A percentile compares a stretch with the other conserved stretches of the same genome.
Evolutionary conservation across 2,888 invertebrate species (phyloP).

Genomic region (Tillus elongatus): DNA sequence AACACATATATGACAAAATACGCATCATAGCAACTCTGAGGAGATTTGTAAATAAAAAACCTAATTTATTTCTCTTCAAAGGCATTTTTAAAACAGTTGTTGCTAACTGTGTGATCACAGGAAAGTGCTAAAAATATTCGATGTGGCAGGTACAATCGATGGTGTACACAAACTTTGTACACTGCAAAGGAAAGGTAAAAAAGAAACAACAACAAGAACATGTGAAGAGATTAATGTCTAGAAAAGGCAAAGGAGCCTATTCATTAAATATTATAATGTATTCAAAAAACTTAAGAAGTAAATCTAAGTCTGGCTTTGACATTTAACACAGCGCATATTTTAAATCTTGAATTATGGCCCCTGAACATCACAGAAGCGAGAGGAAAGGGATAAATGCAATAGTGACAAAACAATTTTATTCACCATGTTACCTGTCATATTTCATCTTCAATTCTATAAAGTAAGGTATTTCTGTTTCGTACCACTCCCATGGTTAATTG

Average conservation of each 20-base stretch:
- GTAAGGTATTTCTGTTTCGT: too few relatives aligned
- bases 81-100: too few relatives aligned
- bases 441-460: too few relatives aligned
- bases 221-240: constrained; percentile 9
- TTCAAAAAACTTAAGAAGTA: constrained; percentile 33
- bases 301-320: constrained; percentile 35
- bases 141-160: constrained; percentile 7
- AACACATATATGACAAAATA: too few relatives aligned
- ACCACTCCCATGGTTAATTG: too few relatives aligned
- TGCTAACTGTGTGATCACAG: constrained; percentile 8
- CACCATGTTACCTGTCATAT: constrained; percentile 19
- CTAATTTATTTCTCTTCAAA: too few relatives aligned
- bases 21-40: too few relatives aligned
- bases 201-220: constrained; percentile 15
- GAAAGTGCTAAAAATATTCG: constrained; percentile 6
- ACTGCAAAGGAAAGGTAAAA: constrained; percentile 16
- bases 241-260: constrained; percentile 15
- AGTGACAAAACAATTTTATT: constrained; percentile 10
- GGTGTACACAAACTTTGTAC: too few relatives aligned
- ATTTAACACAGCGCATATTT: constrained; percentile 33
- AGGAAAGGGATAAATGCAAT: constrained; percentile 15
- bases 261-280: constrained; percentile 36
- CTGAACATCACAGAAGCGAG: constrained; percentile 16
- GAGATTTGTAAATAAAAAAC: too few relatives aligned
- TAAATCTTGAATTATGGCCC: constrained; percentile 35